Conservation (phyloP, 2,797 vertebrate genomes). For the Phoebastria nigripes region DNA sequence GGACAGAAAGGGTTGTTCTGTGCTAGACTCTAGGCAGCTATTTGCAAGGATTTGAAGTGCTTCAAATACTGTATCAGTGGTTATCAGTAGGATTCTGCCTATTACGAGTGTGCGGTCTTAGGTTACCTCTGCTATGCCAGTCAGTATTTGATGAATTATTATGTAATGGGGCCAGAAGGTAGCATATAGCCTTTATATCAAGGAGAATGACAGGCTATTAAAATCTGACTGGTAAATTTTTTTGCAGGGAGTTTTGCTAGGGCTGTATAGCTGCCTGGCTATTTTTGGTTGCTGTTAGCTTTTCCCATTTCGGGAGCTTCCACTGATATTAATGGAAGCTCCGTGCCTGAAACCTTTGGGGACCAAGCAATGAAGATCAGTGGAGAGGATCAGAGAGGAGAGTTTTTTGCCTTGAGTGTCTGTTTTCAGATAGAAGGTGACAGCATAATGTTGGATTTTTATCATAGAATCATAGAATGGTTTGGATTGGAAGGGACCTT, state of each 20-base stretch:
- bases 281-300: conserved; percentile 5
- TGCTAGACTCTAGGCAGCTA: not conserved
- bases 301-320: not conserved
- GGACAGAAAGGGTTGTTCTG: not conserved
- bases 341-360: not conserved
- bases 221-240: not conserved
- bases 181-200: not conserved
- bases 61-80: not conserved
- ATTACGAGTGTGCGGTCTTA: not conserved
- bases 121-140: not conserved
- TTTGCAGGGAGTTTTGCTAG: not conserved
- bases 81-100: not conserved
- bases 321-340: not conserved
- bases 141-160: not conserved
- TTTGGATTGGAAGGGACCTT: no score
- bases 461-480: no score
- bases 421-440: not conserved
- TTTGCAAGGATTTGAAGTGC: not conserved
- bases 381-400: not conserved
- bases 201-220: conserved; percentile 22
- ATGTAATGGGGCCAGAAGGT: conserved; percentile 19
- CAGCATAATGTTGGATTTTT: not conserved
- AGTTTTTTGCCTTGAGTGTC: not conserved
- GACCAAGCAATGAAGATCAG: not conserved
- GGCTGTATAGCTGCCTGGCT: conserved; percentile 16